Percentiles rank a stretch among this genome's conserved stretches.
phyloP scores from a whole-genome alignment of 2,888 invertebrate species.

The Ormyrus pomaceus region DNA sequence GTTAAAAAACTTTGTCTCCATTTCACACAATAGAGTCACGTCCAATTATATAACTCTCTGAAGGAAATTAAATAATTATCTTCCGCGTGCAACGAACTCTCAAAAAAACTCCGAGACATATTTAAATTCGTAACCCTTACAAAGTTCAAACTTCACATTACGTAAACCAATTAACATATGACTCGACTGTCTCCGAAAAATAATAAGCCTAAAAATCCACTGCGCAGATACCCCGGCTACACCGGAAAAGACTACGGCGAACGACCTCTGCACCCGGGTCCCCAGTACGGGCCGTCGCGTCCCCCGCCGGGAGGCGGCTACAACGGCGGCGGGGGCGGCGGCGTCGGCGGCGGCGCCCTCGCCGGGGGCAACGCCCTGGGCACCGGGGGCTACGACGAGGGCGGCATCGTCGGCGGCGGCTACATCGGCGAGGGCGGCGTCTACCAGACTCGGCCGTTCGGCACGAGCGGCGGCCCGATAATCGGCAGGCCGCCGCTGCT shows the following conservation, averaged over 20 bases:
- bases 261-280: conserved; percentile 53
- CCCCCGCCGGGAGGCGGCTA: conserved; percentile 61
- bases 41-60: no score
- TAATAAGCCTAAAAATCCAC: no score
- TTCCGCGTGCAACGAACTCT: no score
- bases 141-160: no score
- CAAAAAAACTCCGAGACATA: no score
- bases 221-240: conserved; percentile 56
- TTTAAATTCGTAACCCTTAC: no score
- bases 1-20: no score
- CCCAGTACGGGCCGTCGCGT: not conserved
- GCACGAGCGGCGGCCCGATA: conserved; percentile 73
- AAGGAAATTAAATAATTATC: no score
- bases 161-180: no score
- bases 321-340: conserved; percentile 66
- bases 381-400: conserved; percentile 72
- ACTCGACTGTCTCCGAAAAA: no score
- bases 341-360: conserved; percentile 71
- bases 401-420: conserved; percentile 70
- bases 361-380: conserved; percentile 65
- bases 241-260: conserved; percentile 60
- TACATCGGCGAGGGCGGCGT: conserved; percentile 71
- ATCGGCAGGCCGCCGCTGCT: conserved; percentile 74
- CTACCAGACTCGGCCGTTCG: conserved; percentile 69
- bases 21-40: no score